Evolutionary conservation across 2,113 vertebrate species (phyloP), one percentile per base, ranked within the genome.

Genomic region (Tychaedon coryphoeus): DNA sequence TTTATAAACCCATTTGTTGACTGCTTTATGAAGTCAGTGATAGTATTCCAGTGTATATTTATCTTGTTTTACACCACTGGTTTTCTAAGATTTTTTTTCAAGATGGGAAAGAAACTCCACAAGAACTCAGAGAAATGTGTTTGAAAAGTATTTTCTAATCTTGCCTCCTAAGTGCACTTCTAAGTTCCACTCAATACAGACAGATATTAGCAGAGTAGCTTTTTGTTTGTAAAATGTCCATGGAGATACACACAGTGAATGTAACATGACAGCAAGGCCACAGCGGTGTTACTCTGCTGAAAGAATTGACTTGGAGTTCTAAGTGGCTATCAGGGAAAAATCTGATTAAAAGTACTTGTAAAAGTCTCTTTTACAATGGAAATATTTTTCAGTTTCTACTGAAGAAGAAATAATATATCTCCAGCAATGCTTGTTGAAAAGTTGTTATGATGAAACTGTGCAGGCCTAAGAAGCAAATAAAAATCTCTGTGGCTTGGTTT

Each of bases 51-150:
- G 31, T 29, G 47, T 51, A 18, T 47, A 60, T 43, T 54, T 88
- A 38, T 18, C 14, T 47, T 57, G 29, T 62, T 67, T 78, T 60
- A 72, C 29, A 87, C 3, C 8, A 65, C 5, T 6, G 34, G 6
- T 56, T 26, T 91, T 56, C 33, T 33, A 60, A 73, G 16, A 12
- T 10, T 36, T 86, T 70, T 74, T 48, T 62, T 11, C 20, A 11
- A 42, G 42, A 31, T 0, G 0, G n/a, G 24, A 8, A 42, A 42
- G 17, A 76, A 50, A 4, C 0, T 4, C 24, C 9, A 14, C 18
- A 62, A 17, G 17, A 72, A 12, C 17, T 58, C 14, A 48, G 24
- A 45, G n/a, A 70, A 48, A 17, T 26, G 34, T 2, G 3, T 74
- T 62, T 74, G 13, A 74, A 84, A 72, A 92, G 14, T 36, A 34